These are phyloP conservation scores for Drosophila kurseongensis DNA, from an alignment of 1,140 invertebrate species.

Conservation along the genomic window DNA sequence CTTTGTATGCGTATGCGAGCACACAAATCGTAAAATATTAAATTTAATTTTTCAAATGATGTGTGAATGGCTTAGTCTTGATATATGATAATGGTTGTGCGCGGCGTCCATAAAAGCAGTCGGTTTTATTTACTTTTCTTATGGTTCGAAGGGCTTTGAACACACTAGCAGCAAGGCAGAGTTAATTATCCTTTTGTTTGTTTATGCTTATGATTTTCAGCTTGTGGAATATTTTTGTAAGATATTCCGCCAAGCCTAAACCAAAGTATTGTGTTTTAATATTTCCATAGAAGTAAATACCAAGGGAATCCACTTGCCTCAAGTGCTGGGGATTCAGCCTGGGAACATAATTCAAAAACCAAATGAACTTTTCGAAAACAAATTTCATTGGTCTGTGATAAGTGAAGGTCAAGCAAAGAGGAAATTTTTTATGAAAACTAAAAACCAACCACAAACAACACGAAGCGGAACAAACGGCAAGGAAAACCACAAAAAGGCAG, in stretches of 20 bases:
- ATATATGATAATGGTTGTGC: constrained; percentile 73
- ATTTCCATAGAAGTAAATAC: constrained; percentile 4
- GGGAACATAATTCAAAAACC: constrained; percentile 44
- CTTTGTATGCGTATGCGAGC: constrained; percentile 38
- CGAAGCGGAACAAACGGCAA: constrained; percentile 51
- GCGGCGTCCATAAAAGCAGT: constrained; percentile 31
- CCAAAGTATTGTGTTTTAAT: too few species aligned
- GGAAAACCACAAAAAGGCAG: constrained; percentile 64
- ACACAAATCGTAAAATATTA: constrained; percentile 82
- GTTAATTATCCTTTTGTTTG: constrained; percentile 43
- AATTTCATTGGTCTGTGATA: constrained; percentile 84
- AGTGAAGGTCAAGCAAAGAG: constrained; percentile 72
- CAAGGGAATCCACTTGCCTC: constrained; percentile 13
- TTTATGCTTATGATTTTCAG: constrained; percentile 26
- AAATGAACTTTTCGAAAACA: constrained; percentile 61
- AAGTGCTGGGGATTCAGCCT: constrained; percentile 22
- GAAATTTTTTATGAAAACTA: constrained; percentile 34
- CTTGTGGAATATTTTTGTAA: constrained; percentile 10
- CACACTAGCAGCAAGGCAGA: constrained; percentile 28
- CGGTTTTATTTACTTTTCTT: constrained; percentile 34
- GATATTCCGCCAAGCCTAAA: constrained; percentile 17
- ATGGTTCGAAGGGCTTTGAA: constrained; percentile 27
- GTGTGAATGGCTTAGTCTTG: constrained; percentile 80
- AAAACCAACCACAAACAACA: constrained; percentile 49
- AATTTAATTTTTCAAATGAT: constrained; percentile 83